A percentile compares a stretch with the other conserved stretches of the same genome.
phyloP scores from a whole-genome alignment of 1,140 invertebrate genomes.

The Ceratoteleas bidentatus region DNA sequence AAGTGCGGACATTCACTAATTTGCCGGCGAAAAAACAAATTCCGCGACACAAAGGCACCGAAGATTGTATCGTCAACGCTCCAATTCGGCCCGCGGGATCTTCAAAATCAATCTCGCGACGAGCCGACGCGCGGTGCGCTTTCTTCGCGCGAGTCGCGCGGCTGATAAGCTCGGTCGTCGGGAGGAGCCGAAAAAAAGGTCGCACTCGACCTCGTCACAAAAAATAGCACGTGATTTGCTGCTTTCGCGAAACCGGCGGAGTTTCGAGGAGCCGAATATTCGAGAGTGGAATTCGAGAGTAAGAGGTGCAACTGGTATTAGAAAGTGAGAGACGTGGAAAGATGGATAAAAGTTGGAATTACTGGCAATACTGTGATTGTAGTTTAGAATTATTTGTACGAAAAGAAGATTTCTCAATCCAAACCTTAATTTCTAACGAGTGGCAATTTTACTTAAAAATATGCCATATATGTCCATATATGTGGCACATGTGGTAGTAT shows the following conservation, averaged over 20 bases:
- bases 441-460: too few relatives aligned
- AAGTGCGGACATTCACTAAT: background rate
- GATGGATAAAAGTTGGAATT: too few relatives aligned
- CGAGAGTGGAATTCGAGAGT: constrained; percentile 20
- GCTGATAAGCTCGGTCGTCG: constrained; percentile 46
- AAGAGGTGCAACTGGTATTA: background rate
- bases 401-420: too few relatives aligned
- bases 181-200: constrained; percentile 50
- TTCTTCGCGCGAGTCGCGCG: constrained; percentile 45
- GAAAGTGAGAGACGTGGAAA: too few relatives aligned
- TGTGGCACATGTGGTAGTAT: too few relatives aligned
- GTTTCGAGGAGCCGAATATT: constrained; percentile 62
- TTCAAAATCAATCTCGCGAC: constrained; percentile 52
- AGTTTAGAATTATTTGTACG: too few relatives aligned
- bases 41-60: constrained; percentile 19
- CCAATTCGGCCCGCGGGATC: constrained; percentile 43
- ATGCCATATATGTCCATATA: too few relatives aligned
- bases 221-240: constrained; percentile 73
- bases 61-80: constrained; percentile 51
- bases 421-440: too few relatives aligned
- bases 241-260: constrained; percentile 68
- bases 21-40: constrained; percentile 40
- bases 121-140: constrained; percentile 44
- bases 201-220: constrained; percentile 67
- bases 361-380: too few relatives aligned